Conservation (phyloP, 2,113 vertebrate genomes). For the Polyodon spathula region DNA sequence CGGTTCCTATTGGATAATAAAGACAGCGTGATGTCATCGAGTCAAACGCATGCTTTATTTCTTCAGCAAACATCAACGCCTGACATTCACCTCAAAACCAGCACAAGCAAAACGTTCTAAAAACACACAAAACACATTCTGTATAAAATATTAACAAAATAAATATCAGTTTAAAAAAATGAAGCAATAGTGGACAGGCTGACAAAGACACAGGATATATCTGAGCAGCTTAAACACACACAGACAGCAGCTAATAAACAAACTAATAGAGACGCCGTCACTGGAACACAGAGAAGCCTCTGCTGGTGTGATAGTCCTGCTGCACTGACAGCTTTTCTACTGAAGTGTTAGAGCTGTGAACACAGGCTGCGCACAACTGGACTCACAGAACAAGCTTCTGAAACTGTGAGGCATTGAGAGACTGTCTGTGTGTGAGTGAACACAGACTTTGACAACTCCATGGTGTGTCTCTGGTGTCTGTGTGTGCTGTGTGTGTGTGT, state of each 20-base stretch:
- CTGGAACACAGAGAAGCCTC: too few relatives aligned
- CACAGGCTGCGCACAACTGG: too few relatives aligned
- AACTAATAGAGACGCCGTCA: background rate
- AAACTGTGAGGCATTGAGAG: too few relatives aligned
- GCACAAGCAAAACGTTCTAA: background rate
- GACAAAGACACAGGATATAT: background rate
- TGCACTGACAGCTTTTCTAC: background rate
- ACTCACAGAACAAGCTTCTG: too few relatives aligned
- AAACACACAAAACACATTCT: slow-evolving; percentile 29
- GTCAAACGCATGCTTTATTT: background rate
- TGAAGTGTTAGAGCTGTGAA: background rate
- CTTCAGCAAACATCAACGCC: background rate
- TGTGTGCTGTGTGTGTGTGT: too few relatives aligned
- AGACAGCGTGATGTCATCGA: background rate
- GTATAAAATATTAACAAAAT: slow-evolving; percentile 49
- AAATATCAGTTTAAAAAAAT: slow-evolving; percentile 27
- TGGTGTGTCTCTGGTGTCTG: too few relatives aligned
- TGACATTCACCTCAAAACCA: background rate
- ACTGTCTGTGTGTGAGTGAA: too few relatives aligned
- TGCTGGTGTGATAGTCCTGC: background rate
- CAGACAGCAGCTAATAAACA: background rate
- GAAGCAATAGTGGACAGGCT: background rate
- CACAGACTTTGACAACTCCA: too few relatives aligned
- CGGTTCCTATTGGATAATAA: background rate
- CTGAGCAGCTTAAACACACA: background rate